Evolutionary conservation across 2,888 invertebrate species (phyloP), one percentile per base, ranked within the genome.

Genomic region (Caenorhabditis sp.): DNA sequence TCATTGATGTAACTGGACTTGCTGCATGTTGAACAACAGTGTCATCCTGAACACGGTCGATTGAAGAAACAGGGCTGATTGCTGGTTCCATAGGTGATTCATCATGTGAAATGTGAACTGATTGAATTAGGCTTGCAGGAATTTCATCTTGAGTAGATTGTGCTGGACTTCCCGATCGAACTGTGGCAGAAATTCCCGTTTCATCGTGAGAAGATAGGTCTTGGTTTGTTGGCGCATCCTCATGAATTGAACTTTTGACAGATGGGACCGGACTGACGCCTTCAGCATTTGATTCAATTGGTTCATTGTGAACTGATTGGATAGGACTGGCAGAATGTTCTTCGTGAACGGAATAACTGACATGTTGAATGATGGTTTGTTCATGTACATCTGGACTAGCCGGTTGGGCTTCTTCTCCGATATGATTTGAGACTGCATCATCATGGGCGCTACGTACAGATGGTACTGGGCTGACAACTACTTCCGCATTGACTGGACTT

Each of bases 361-460:
- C 31, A 31, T 31, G 31, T 10, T 31, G 5, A 10, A 31, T 31
- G 10, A 31, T 31, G 17, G 43, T 43, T 43, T 43, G 10, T 3
- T 17, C 43, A 43, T 43, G 43, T 43, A 43, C 31, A 31, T 10
- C 43, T 43, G 43, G 43, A 14, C 43, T 43, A 17, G 43, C 43
- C 19, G 60, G 61, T 58, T 58, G 51, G 3, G 43, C 43, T 26
- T 57, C 57, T 58, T 58, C 37, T 26, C 61, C 65, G 19, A 61
- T 58, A 51, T 69, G 64, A 6, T 10, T 17, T 17, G 19, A 26
- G 31, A 31, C 10, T 6, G 58, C 62, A 24, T 58, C 62, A 8
- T 43, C 67, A 54, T 68, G 62, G 19, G 60, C 31, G 24, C 67
- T 62, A 23, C 62, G 67, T n/a, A 68, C 68, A 24, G 62, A 59